Percentiles rank a stretch among this genome's conserved stretches.
phyloP scores from a whole-genome alignment of 2,797 vertebrate genomes.

The Coccyzus lansbergi region DNA sequence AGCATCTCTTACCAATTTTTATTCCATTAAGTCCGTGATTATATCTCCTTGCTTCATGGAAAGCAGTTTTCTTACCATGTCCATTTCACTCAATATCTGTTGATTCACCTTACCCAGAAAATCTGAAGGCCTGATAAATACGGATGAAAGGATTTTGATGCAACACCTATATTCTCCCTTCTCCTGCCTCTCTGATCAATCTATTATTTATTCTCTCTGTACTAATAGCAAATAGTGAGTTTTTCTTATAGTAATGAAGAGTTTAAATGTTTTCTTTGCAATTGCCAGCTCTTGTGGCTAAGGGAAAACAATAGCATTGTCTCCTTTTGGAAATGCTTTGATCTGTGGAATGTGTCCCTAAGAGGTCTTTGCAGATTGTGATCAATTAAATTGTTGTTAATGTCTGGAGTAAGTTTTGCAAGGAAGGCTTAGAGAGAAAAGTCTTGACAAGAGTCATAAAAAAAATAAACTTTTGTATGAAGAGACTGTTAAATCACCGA shows the following conservation, averaged over 20 bases:
- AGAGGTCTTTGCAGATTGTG: neutral
- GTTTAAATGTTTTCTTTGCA: conserved; percentile 14
- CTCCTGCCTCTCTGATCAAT: neutral
- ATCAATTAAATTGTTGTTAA: neutral
- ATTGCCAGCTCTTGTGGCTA: neutral
- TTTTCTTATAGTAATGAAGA: neutral
- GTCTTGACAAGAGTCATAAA: neutral
- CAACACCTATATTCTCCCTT: neutral
- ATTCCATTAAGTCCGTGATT: neutral
- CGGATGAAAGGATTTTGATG: neutral
- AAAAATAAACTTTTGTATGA: neutral
- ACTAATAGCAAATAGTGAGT: neutral
- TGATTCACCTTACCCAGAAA: conserved; percentile 2
- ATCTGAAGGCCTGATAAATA: neutral
- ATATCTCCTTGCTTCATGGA: neutral
- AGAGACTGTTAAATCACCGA: neutral
- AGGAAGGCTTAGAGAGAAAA: neutral
- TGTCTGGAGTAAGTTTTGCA: neutral
- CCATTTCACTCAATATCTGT: neutral
- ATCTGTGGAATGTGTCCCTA: conserved; percentile 22
- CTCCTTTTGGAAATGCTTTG: conserved; percentile 27
- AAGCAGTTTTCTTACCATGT: neutral
- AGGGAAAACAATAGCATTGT: conserved; percentile 4
- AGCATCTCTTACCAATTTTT: neutral
- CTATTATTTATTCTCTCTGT: neutral